phyloP scores from a whole-genome alignment of 2,888 invertebrate genomes.

The Drosophila nr. fundita region DNA sequence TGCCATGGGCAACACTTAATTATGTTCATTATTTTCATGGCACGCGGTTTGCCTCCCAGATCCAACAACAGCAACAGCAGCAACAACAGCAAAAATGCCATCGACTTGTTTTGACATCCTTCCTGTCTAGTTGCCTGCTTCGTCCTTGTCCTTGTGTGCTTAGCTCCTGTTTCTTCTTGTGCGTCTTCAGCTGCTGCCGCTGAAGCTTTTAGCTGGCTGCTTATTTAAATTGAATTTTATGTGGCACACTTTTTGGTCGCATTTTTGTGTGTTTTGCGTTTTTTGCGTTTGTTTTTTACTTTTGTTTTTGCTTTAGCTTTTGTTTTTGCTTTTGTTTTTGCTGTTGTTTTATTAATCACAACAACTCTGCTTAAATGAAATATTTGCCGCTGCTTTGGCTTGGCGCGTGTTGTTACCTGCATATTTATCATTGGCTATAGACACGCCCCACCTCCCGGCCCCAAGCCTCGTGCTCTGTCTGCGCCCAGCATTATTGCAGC shows the following conservation, averaged over 20 bases:
- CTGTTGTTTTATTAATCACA: slow-evolving; percentile 60
- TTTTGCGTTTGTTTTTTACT: slow-evolving; percentile 5
- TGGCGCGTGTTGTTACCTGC: slow-evolving; percentile 56
- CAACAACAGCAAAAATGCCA: slow-evolving; percentile 11
- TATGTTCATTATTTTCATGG: slow-evolving; percentile 80
- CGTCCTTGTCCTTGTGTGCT: slow-evolving; percentile 15
- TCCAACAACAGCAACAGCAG: background rate
- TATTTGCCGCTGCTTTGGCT: slow-evolving; percentile 21
- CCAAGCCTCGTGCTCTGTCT: background rate
- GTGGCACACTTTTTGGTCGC: slow-evolving; percentile 46
- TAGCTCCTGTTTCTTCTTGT: slow-evolving; percentile 3
- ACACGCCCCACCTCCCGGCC: slow-evolving; percentile 13
- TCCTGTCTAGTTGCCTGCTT: slow-evolving; percentile 8
- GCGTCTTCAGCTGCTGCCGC: background rate
- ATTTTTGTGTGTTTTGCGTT: background rate
- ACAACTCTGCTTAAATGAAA: slow-evolving; percentile 40
- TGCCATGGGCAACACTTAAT: slow-evolving; percentile 80
- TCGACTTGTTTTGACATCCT: slow-evolving; percentile 56
- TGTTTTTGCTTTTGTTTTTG: background rate
- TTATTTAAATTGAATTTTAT: slow-evolving; percentile 78
- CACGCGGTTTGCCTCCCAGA: slow-evolving; percentile 60
- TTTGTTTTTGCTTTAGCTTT: background rate
- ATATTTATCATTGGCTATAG: slow-evolving; percentile 64
- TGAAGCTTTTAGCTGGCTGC: slow-evolving; percentile 35
- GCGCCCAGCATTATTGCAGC: slow-evolving; percentile 42